Evolutionary conservation across 2,888 invertebrate species (phyloP).

Genomic region (Malachius bipustulatus): DNA sequence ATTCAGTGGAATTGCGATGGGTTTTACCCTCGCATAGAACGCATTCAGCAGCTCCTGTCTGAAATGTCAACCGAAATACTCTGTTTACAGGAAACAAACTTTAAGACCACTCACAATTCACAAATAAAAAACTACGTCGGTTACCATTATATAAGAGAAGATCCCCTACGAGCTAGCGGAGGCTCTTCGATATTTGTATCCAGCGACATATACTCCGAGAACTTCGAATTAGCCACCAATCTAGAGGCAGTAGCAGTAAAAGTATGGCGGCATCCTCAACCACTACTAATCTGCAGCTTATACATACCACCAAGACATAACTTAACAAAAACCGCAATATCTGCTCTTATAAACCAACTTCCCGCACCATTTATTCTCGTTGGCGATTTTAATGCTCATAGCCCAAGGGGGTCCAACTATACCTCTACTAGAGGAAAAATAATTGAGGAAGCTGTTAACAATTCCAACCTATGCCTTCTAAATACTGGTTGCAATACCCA

Average conservation of each 20-base stretch:
- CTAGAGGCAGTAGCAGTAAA: constrained; percentile 13
- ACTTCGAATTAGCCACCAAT: constrained; percentile 10
- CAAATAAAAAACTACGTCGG: constrained; percentile 11
- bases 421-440: too few species aligned
- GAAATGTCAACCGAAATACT: constrained; percentile 9
- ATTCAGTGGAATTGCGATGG: too few species aligned
- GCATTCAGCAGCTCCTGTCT: constrained; percentile 13
- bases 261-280: constrained; percentile 10
- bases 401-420: too few species aligned
- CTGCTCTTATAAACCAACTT: constrained; percentile 10
- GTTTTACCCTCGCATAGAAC: constrained; percentile 13
- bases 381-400: too few species aligned
- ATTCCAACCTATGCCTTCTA: constrained; percentile 6
- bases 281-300: constrained; percentile 13
- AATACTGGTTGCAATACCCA: constrained; percentile 11
- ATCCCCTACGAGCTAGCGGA: constrained; percentile 10
- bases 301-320: constrained; percentile 12
- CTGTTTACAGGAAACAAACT: constrained; percentile 16
- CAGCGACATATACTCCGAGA: constrained; percentile 8
- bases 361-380: constrained; percentile 11
- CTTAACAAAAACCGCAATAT: constrained; percentile 7
- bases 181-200: constrained; percentile 11
- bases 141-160: constrained; percentile 11
- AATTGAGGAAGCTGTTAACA: constrained; percentile 6
- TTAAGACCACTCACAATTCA: constrained; percentile 12